Conservation (phyloP, 2,113 vertebrate species). For the Sebastes schlegelii region DNA sequence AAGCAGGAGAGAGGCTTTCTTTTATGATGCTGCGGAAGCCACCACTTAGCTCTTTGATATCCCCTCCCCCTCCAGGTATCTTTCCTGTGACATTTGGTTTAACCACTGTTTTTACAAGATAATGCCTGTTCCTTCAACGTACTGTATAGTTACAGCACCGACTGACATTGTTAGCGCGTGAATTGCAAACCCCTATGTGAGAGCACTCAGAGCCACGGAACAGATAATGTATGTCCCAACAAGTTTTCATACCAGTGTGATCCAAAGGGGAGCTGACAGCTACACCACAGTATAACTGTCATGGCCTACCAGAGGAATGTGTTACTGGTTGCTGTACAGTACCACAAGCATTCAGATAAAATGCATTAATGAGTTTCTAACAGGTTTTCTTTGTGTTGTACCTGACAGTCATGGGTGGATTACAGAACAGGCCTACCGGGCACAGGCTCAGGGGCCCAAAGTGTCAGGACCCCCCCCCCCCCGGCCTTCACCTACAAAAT, state of each 20-base stretch:
- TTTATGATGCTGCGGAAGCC: slow-evolving; percentile 47
- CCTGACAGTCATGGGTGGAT: background rate
- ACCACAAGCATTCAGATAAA: background rate
- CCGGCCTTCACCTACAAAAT: background rate
- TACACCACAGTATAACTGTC: background rate
- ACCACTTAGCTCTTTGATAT: slow-evolving; percentile 47
- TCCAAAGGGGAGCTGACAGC: slow-evolving; percentile 17
- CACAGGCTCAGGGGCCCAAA: background rate
- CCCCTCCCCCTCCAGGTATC: slow-evolving; percentile 37
- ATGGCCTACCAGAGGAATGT: background rate
- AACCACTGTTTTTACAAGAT: slow-evolving; percentile 58
- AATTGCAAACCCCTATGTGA: background rate
- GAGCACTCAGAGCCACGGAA: background rate
- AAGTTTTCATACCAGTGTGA: slow-evolving; percentile 29
- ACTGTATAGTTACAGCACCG: background rate
- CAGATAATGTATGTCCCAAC: slow-evolving; percentile 25
- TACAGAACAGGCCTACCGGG: background rate
- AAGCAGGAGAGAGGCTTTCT: slow-evolving; percentile 12
- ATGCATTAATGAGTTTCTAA: background rate
- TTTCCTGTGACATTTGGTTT: slow-evolving; percentile 47
- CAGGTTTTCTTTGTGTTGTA: background rate
- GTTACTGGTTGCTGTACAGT: background rate
- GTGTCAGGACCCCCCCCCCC: background rate
- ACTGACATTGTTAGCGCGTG: slow-evolving; percentile 1
- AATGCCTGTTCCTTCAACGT: slow-evolving; percentile 44